Base-by-base conservation (phyloP, 2,113 vertebrate genomes). In the Phaethornis superciliosus region DNA sequence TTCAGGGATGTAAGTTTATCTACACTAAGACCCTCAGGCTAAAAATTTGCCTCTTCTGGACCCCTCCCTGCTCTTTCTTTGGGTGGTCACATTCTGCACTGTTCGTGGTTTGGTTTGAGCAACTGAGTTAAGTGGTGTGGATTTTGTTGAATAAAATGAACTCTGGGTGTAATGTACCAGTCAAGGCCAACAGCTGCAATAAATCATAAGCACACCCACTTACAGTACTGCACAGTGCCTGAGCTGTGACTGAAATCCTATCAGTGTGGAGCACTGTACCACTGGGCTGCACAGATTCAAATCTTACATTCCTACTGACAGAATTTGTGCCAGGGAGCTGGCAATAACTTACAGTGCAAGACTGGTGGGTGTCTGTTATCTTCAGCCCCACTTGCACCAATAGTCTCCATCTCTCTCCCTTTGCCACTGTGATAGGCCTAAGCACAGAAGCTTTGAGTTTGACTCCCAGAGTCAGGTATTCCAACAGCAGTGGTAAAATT, bases 91-190 rank as follows among this genome's bases (percentile, higher is more conserved):
- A 19, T 94, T 89, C 83, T 93, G 89, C 91, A 90, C 87, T 96
- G 94, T 74, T 95, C 95, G 94, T 91, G 86, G 91, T 94, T 97
- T 96, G 92, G 80, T 97, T 96, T 95, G 80, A 97, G 90, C 81
- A 95, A 74, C 88, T 93, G 90, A 95, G 82, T 96, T 96, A 93
- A 97, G 80, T 95, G 92, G 95, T 97, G 91, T 97, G 90, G 95
- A 86, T 95, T 97, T 96, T 91, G 92, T 94, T 96, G 93, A 97
- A 96, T 96, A 96, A 97, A 97, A 89, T 96, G 67, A 95, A 68
- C 82, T 93, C 40, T 88, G 97, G 96, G 91, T 97, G 69, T 97
- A 94, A 92, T 0, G 93, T 96, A 95, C 90, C 91, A 81, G 96
- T 94, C 71, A 85, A 97, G 87, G 93, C 84, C 94, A 97, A 93